Percentiles rank a stretch among this genome's conserved stretches.
Conservation (phyloP, 1,140 invertebrate genomes). For the Chlorops oryzae region DNA sequence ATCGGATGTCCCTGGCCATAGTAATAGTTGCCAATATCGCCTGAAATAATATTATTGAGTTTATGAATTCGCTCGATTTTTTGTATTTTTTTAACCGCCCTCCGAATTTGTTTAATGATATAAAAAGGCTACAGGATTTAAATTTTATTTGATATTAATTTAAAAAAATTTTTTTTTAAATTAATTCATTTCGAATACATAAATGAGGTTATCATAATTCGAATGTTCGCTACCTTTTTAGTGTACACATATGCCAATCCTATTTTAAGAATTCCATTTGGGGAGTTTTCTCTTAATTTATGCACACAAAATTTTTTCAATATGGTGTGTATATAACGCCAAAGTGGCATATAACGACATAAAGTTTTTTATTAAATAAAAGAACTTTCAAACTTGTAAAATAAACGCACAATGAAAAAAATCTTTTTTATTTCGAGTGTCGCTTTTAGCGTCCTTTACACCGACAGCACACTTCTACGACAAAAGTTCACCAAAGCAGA, state of each 20-base stretch:
- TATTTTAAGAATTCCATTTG: too few species aligned
- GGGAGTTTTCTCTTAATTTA: too few species aligned
- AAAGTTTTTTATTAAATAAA: too few species aligned
- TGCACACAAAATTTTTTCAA: too few species aligned
- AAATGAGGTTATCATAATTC: too few species aligned
- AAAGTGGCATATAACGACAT: too few species aligned
- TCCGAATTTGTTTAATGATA: background rate
- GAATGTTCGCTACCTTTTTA: too few species aligned
- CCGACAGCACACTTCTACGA: conserved; percentile 23
- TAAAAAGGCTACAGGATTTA: background rate
- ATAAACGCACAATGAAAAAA: conserved; percentile 21
- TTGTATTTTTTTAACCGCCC: background rate
- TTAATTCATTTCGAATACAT: too few species aligned
- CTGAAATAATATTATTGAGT: conserved; percentile 60
- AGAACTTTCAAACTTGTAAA: too few species aligned
- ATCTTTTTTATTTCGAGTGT: conserved; percentile 28
- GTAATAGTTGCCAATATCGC: conserved; percentile 99
- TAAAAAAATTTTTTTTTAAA: background rate
- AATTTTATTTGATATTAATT: conserved; percentile 25
- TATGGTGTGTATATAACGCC: too few species aligned
- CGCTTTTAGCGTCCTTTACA: conserved; percentile 21
- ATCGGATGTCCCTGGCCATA: conserved; percentile 99
- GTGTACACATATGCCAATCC: too few species aligned
- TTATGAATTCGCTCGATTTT: background rate
- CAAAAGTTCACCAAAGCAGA: conserved; percentile 20